These are phyloP conservation scores for Aplidium turbinatum DNA, from an alignment of 23 tunicate genomes.

Conservation along the genomic window DNA sequence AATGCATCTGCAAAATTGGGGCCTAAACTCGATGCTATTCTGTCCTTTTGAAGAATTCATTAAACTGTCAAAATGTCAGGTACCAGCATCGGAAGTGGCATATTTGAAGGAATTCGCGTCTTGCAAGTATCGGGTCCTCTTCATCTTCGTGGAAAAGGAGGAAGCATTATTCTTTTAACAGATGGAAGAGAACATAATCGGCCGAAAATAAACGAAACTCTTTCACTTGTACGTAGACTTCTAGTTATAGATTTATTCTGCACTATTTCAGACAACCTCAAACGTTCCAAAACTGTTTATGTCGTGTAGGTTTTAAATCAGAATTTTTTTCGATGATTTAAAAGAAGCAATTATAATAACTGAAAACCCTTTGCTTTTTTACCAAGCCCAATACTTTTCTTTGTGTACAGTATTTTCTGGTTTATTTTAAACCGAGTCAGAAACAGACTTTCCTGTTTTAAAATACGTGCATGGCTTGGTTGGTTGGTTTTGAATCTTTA, in stretches of 20 bases:
- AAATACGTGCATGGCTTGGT: no score
- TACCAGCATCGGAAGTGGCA: constrained; percentile 86
- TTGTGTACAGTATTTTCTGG: no score
- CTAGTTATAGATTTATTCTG: neutral
- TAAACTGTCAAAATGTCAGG: no score
- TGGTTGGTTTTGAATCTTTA: no score
- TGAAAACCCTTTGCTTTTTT: neutral
- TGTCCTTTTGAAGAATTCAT: no score
- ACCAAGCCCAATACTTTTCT: neutral
- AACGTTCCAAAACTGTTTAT: neutral
- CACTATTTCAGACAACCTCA: neutral
- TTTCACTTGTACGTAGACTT: neutral
- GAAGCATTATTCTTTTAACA: constrained; percentile 72
- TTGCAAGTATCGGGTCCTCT: constrained; percentile 54
- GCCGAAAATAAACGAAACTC: constrained; percentile 79
- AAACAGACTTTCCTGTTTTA: no score
- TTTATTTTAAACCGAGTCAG: no score
- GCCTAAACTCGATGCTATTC: no score
- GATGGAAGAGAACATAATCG: constrained; percentile 81
- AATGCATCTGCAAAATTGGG: no score
- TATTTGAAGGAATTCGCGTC: constrained; percentile 48
- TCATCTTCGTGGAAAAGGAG: constrained; percentile 51
- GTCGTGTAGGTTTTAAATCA: neutral
- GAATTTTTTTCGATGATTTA: neutral
- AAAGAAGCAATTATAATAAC: neutral